A percentile compares a stretch with the other conserved stretches of the same genome.
phyloP scores from a whole-genome alignment of 2,888 invertebrate species.

The Colletes collaris region DNA sequence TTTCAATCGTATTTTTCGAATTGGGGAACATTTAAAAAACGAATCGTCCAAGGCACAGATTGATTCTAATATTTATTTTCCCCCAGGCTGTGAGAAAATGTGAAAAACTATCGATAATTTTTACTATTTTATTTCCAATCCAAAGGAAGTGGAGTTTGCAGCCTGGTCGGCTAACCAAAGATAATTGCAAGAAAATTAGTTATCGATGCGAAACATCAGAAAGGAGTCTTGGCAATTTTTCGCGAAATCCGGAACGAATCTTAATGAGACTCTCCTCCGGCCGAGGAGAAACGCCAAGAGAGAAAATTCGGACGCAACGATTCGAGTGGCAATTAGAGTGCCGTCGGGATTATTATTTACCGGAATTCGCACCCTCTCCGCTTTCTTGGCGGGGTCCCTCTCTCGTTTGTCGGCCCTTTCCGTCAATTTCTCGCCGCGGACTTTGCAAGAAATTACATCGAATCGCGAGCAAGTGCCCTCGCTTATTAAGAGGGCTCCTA shows the following conservation, averaged over 20 bases:
- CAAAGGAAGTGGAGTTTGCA: no score
- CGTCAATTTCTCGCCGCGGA: constrained; percentile 26
- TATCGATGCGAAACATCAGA: neutral
- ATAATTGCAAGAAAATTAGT: neutral
- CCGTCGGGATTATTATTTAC: constrained; percentile 54
- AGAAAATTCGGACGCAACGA: constrained; percentile 28
- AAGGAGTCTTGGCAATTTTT: constrained; percentile 13
- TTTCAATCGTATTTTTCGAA: no score
- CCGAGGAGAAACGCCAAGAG: neutral
- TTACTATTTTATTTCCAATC: no score
- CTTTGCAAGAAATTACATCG: constrained; percentile 62
- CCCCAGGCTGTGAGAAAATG: no score
- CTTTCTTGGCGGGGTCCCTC: neutral
- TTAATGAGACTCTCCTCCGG: constrained; percentile 22
- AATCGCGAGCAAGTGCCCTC: constrained; percentile 54
- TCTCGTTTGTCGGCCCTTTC: constrained; percentile 13
- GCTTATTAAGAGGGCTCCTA: constrained; percentile 57
- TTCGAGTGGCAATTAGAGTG: constrained; percentile 57
- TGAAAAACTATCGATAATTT: no score
- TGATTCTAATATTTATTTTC: no score
- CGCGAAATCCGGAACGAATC: neutral
- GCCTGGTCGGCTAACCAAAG: neutral
- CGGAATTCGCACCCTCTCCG: constrained; percentile 26
- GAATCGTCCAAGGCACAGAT: no score
- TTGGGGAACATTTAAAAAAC: no score